Conservation (phyloP, 2,113 vertebrate species). For the Fukomys damarensis region DNA sequence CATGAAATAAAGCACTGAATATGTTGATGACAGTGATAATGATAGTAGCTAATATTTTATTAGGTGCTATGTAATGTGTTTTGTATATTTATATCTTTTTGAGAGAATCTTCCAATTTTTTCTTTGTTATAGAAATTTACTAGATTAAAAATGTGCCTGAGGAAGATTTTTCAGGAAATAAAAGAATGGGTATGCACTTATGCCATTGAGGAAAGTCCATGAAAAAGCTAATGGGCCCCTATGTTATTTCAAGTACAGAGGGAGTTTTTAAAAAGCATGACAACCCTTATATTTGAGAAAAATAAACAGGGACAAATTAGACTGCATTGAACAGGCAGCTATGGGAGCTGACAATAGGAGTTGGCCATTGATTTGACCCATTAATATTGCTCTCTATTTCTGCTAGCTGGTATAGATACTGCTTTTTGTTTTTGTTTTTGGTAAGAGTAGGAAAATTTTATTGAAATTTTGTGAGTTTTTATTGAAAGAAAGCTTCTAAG, state of each 20-base stretch:
- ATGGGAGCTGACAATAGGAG: background rate
- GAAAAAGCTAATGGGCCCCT: background rate
- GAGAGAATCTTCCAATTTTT: background rate
- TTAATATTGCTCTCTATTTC: background rate
- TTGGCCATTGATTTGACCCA: background rate
- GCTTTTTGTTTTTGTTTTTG: too few relatives aligned
- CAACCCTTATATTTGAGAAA: background rate
- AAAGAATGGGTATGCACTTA: background rate
- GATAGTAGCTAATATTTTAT: background rate
- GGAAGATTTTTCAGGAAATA: background rate
- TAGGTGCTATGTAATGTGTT: background rate
- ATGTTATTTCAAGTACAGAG: background rate
- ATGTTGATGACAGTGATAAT: background rate
- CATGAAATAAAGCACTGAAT: background rate
- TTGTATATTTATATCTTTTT: background rate
- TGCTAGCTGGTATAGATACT: background rate
- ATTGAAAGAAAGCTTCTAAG: too few relatives aligned
- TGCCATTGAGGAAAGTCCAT: background rate
- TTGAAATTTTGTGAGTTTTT: too few relatives aligned
- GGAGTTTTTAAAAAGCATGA: background rate
- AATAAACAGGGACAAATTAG: background rate
- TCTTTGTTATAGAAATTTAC: constrained; percentile 31
- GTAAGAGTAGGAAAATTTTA: too few relatives aligned
- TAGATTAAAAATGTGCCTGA: background rate
- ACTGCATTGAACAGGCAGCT: background rate